These are phyloP conservation scores for Corvus moneduloides DNA, from an alignment of 2,113 vertebrate species.

Conservation along the genomic window DNA sequence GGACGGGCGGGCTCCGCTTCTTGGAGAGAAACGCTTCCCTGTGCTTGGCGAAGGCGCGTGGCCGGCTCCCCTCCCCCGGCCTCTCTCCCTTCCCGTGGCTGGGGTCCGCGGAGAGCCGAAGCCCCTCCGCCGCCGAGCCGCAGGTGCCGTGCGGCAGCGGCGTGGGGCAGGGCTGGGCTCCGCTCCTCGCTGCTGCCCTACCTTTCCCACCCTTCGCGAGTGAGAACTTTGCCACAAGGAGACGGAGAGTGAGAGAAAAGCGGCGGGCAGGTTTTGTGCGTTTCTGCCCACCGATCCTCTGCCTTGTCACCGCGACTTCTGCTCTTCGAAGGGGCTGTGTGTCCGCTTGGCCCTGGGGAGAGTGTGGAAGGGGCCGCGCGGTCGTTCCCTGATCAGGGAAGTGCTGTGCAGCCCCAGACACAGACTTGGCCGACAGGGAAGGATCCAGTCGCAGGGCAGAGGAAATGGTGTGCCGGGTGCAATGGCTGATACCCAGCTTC, in stretches of 20 bases:
- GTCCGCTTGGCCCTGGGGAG: neutral
- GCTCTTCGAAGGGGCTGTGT: neutral
- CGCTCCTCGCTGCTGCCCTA: neutral
- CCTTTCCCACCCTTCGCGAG: neutral
- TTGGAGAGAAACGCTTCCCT: neutral
- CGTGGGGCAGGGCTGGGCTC: neutral
- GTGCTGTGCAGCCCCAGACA: neutral
- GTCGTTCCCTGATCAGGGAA: neutral
- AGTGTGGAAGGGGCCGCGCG: neutral
- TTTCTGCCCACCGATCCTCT: fast-evolving
- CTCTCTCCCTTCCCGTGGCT: neutral
- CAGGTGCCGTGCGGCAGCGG: neutral
- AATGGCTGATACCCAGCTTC: neutral
- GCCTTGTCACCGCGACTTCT: neutral
- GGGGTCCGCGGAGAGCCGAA: neutral
- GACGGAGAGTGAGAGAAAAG: neutral
- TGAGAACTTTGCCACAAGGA: neutral
- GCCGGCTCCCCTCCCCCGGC: too few species aligned
- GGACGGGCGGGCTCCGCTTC: neutral
- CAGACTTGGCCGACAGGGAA: neutral
- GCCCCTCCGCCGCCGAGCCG: neutral
- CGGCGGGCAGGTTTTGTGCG: neutral
- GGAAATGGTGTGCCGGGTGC: neutral
- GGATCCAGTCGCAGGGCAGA: neutral
- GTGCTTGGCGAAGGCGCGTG: neutral